Base-by-base conservation (phyloP, 2,113 vertebrate genomes). In the Catagonus wagneri region DNA sequence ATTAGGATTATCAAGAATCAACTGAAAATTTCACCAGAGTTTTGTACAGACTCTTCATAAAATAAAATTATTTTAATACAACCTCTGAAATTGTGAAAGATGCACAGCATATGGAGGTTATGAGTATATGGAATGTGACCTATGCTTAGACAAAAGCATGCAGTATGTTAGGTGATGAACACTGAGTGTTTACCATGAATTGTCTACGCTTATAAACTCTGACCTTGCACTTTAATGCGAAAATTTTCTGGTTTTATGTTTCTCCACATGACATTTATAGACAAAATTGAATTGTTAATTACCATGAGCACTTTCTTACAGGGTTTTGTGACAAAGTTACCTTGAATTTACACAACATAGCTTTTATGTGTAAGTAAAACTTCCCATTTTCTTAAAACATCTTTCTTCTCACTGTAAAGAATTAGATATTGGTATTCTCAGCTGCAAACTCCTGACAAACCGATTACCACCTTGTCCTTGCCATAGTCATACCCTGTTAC, bases 311-410 rank as follows among this genome's bases (percentile, higher is more conserved):
- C 3, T 97, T 95, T 97, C 95, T 98, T 97, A 96, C 50, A 34
- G 12, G 50, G 27, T 95, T 71, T 97, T 95, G 14, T 96, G 97
- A 97, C 61, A 96, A 98, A 96, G 20, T 96, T 54, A 83, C 60
- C 98, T 98, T 79, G 78, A 81, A 94, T 96, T 95, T 90, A 83
- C 60, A 83, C 90, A 97, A 65, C 84, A 91, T 84, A 84, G 20
- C 29, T 98, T 98, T 98, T 91, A 98, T 98, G 98, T 98, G 95
- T 87, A 98, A 98, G 98, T 98, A 90, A 86, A 92, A 29, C 87
- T 90, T 76, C 65, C 65, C 3, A 27, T 71, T 84, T 98, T 97
- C 86, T 95, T 97, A 96, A 98, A 98, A 96, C 97, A 76, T 79
- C 89, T 97, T 97, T 96, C 76, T 89, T 96, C 97, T 97, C 90